Evolutionary conservation across 2,888 invertebrate genomes (phyloP), one percentile per base, ranked within the genome.

Genomic region (Clepsis dumicolana): DNA sequence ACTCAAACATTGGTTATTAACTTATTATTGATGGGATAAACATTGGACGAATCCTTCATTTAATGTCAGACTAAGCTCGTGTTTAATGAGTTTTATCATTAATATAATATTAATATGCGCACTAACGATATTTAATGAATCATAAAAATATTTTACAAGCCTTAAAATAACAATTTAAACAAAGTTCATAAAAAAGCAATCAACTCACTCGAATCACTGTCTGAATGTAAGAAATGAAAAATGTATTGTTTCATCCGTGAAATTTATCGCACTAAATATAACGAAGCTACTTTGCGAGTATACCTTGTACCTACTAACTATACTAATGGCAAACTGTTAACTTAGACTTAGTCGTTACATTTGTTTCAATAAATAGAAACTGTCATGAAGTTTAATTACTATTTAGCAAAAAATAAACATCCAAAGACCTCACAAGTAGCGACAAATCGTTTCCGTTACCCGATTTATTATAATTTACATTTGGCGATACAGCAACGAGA

Each of bases 391-490:
- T 56, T 35, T 65, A 65, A 65, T 62, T 61, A 61, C 7, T 24
- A 62, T 18, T 53, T 29, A 10, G 57, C 63, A 68, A 68, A 68
- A 68, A 64, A 61, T 3, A 1, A 27, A 32, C n/a, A 29, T 18
- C 10, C 16, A 4, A 54, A 44, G 69, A 69, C 69, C 69, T 53
- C 69, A 69, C 69, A 69, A 38, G 64, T 48, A 54, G 69, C 35
- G 2, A n/a, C 44, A 60, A 64, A 21, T 68, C 25, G 24, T 57
- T 60, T 53, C 53, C 2, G 32, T 52, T 44, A 41, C 29, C 14
- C 21, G 8, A 27, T 38, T 44, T 25, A 25, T 65, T 60, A 32
- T 18, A 44, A 60, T 53, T 60, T 44, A 29, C 25, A 62, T 54
- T 61, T 16, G 3, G 10, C 54, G 53, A 25, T 38, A 38, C 48